Percentiles rank a stretch among this genome's conserved stretches.
phyloP scores from a whole-genome alignment of 2,888 invertebrate genomes.

The Linyphia triangularis region DNA sequence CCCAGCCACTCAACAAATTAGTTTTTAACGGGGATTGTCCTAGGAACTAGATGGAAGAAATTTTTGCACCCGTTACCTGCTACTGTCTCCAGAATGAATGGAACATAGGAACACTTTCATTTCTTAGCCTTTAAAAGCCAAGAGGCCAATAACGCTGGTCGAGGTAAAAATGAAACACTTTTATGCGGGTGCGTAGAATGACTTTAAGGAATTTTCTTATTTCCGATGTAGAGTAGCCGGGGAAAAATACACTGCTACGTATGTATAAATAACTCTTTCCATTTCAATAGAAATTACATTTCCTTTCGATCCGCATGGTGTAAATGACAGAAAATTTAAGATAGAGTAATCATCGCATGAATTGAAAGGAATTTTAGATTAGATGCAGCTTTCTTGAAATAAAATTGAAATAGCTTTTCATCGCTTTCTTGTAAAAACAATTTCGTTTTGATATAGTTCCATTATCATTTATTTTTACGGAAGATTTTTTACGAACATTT shows the following conservation, averaged over 20 bases:
- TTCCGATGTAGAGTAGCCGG: conserved; percentile 4
- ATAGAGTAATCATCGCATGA: conserved; percentile 4
- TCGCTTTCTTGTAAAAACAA: no score
- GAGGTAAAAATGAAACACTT: conserved; percentile 59
- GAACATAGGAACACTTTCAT: conserved; percentile 62
- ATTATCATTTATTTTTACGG: neutral
- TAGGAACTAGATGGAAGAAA: conserved; percentile 46
- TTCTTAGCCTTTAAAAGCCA: conserved; percentile 66
- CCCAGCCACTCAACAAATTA: conserved; percentile 70
- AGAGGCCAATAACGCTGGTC: conserved; percentile 66
- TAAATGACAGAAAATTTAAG: conserved; percentile 18
- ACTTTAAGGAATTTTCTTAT: conserved; percentile 9
- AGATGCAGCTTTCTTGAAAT: neutral
- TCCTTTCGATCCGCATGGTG: conserved; percentile 8
- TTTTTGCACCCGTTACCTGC: conserved; percentile 62
- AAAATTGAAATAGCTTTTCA: conserved; percentile 13
- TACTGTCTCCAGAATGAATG: conserved; percentile 69
- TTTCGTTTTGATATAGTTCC: no score
- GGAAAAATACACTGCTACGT: conserved; percentile 2
- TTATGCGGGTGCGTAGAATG: conserved; percentile 33
- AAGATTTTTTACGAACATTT: neutral
- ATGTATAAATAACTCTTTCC: neutral
- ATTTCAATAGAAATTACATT: conserved; percentile 15
- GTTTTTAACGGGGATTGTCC: conserved; percentile 72
- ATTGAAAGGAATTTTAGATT: conserved; percentile 21